Evolutionary conservation across 2,113 vertebrate genomes (phyloP), one percentile per base, ranked within the genome.

Genomic region (Daboia siamensis): DNA sequence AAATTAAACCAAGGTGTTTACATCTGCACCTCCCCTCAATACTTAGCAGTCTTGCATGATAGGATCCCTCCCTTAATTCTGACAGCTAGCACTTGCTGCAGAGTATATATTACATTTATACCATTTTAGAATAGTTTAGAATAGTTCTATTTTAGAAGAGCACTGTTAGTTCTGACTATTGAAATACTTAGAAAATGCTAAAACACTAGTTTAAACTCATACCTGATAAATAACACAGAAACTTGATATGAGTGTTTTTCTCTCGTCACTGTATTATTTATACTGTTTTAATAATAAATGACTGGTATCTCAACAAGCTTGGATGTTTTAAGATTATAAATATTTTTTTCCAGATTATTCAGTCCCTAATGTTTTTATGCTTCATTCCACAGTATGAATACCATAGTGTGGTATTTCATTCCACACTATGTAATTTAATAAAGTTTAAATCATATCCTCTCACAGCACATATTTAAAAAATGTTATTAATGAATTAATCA

Each of bases 1-100:
- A 88, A 1, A 0, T 1, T 0, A 6, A 0, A 56, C 10, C 3
- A 52, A 4, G 56, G 55, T 90, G 56, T 92, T 93, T 92, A 23
- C 89, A 69, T 8, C 39, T 87, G 17, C 1, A 87, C 39, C 52
- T 24, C 39, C 80, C 61, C 29, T n/a, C 24, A 56, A 7, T 55
- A 33, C 46, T 26, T 2, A 55, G 61, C 29, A 69, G n/a, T 69
- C 11, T 69, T 69, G 61, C 12, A 69, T 69, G 29, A n/a, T 69
- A 69, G 29, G 12, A 69, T 69, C 61, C n/a, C 29, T n/a, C 61
- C 11, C 11, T 64, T 64, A 69, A 69, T 69, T 69, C n/a, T 69
- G 12, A 1, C 29, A 69, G 12, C 61, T 69, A 64, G 10, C 61
- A 64, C 26, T 64, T 29, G 11, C 61, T 69, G n/a, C 1, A n/a